These are phyloP conservation scores for Amphiduros pacificus DNA, from an alignment of 2,888 invertebrate genomes.

Conservation along the genomic window DNA sequence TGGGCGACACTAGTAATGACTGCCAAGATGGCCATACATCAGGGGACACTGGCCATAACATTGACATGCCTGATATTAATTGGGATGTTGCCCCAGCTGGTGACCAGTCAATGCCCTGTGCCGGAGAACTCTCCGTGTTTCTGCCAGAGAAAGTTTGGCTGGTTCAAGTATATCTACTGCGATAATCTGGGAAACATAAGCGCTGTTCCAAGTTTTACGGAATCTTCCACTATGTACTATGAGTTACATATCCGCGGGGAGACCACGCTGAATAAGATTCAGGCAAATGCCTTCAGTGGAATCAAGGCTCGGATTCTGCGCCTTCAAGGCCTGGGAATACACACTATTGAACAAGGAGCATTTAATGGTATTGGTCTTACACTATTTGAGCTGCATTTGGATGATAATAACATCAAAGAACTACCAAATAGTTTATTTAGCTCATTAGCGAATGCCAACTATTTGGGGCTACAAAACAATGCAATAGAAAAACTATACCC, in stretches of 20 bases:
- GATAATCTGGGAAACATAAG: constrained; percentile 12
- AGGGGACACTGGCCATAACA: no score
- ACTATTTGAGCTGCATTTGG: constrained; percentile 21
- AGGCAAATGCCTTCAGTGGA: constrained; percentile 11
- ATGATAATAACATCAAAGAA: constrained; percentile 20
- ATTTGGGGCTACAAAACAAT: constrained; percentile 29
- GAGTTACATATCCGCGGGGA: constrained; percentile 11
- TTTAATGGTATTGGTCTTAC: constrained; percentile 17
- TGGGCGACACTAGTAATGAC: no score
- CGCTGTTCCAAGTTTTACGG: constrained; percentile 1
- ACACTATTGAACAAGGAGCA: constrained; percentile 14
- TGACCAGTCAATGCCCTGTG: not conserved
- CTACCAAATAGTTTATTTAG: constrained; percentile 15
- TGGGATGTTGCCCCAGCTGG: not conserved
- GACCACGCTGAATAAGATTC: constrained; percentile 4
- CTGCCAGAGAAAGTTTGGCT: constrained; percentile 14
- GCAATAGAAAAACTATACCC: constrained; percentile 10
- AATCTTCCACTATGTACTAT: not conserved
- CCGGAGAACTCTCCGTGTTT: constrained; percentile 7
- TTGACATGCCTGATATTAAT: no score
- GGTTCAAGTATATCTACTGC: constrained; percentile 11
- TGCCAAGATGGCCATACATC: no score
- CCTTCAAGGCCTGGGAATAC: constrained; percentile 8
- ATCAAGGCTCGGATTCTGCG: not conserved
- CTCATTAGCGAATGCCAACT: constrained; percentile 10